Base-by-base conservation (phyloP, 1,140 invertebrate species). In the Bombus cullumanus region DNA sequence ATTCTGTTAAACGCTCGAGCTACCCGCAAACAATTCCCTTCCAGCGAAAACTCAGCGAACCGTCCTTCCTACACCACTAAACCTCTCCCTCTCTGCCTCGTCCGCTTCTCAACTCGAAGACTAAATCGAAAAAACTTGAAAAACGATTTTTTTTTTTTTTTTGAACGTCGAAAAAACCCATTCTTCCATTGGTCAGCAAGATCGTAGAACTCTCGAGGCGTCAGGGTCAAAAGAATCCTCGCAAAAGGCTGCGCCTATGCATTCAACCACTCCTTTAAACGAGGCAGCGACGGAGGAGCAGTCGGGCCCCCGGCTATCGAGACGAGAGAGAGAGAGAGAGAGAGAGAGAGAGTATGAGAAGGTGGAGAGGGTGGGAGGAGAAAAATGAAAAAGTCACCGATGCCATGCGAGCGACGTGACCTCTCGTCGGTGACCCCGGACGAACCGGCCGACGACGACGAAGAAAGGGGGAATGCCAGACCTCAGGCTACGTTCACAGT, bases 331-430 rank as follows among this genome's bases (percentile, higher is more conserved):
- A 39, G 28, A 78, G 28, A 78, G 68, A 31, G 25, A 72, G 62
- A 69, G 75, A 77, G 71, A 68, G 66, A 41, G 62, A 66, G 57
- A 77, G 85, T 79, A 64, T 47, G 79, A 69, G 71, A 78, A 68
- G 34, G 39, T 41, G 31, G n/a, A 13, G 22, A 71, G 72, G 25
- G 79, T 66, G 68, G 76, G 81, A 59, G 71, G 73, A 64, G 81
- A 87, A 87, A 92, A 90, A 84, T 89, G 87, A 92, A 91, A 86
- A 92, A 91, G 83, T 89, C 81, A 82, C 74, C 81, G 88, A 89
- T 91, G 90, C 88, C 91, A 91, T 91, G 91, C 91, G 91, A 91
- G 88, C 91, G 89, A 91, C 89, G 91, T 92, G 91, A 92, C 91
- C 91, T 85, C 89, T 91, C 88, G 88, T 92, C 86, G 88, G 77